A percentile compares a stretch with the other conserved stretches of the same genome.
Evolutionary conservation across 2,113 vertebrate species (phyloP).

Genomic region (Epinephelus fuscoguttatus): DNA sequence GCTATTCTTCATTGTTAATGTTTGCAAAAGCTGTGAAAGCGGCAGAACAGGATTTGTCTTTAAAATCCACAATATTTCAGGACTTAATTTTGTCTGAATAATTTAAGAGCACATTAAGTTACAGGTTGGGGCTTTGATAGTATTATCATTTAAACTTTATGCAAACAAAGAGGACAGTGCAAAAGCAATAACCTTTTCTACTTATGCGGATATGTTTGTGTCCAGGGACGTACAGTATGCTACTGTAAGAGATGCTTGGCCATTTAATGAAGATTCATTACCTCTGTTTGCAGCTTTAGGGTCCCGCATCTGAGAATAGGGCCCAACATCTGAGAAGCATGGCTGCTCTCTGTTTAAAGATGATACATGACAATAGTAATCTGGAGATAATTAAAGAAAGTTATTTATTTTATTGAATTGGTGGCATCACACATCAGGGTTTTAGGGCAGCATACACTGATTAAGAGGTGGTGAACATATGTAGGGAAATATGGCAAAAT

Average conservation of each 20-base stretch:
- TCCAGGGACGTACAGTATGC: background rate
- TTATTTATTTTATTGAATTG: background rate
- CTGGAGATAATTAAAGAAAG: constrained; percentile 6
- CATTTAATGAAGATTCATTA: constrained; percentile 49
- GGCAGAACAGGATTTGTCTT: background rate
- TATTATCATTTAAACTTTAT: background rate
- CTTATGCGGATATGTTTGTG: background rate
- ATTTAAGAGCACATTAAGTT: background rate
- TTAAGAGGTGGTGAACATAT: background rate
- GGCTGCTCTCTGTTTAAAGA: constrained; percentile 18
- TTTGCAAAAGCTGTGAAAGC: constrained; percentile 8
- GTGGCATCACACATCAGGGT: background rate
- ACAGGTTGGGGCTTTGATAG: background rate
- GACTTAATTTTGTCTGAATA: background rate
- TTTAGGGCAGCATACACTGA: background rate
- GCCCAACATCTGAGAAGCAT: background rate
- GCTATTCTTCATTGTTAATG: background rate
- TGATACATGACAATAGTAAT: constrained; percentile 37
- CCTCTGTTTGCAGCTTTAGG: constrained; percentile 15
- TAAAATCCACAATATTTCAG: background rate
- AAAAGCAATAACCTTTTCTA: constrained; percentile 10
- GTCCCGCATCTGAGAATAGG: background rate
- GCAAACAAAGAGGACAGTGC: constrained; percentile 1
- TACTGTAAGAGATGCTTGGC: background rate
- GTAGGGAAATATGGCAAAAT: too few relatives aligned